A percentile compares a stretch with the other conserved stretches of the same genome.
Evolutionary conservation across 2,113 vertebrate genomes (phyloP).

Genomic region (Lethenteron camtschaticum): DNA sequence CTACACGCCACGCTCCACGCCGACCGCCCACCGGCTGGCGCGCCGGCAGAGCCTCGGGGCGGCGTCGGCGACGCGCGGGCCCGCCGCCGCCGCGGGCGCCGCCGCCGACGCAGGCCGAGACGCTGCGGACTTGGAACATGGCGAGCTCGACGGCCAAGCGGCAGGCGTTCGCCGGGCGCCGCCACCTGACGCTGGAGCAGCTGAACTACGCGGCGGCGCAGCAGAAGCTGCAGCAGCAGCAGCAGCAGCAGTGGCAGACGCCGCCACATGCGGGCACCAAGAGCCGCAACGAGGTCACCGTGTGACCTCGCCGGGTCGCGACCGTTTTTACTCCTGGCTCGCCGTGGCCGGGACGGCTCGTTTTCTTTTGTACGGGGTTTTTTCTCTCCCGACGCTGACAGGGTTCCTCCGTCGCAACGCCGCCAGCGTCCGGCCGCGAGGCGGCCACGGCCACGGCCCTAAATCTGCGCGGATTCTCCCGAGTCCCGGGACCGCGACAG

Average conservation of each 20-base stretch:
- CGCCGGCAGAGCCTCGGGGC: too few relatives aligned
- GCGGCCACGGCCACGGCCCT: too few relatives aligned
- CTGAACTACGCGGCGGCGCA: slow-evolving; percentile 78
- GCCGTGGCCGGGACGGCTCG: slow-evolving; percentile 1
- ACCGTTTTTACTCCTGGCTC: slow-evolving; percentile 2
- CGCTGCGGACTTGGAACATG: slow-evolving; percentile 45
- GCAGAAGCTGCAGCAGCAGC: slow-evolving; percentile 66
- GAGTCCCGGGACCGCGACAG: too few relatives aligned
- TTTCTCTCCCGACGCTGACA: neutral
- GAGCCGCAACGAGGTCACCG: slow-evolving; percentile 75
- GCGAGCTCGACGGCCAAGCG: slow-evolving; percentile 47
- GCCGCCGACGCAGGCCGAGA: slow-evolving; percentile 98
- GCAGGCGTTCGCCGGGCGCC: slow-evolving; percentile 82
- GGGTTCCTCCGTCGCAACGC: neutral
- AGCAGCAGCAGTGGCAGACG: slow-evolving; percentile 70
- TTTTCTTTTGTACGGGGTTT: slow-evolving; percentile 3
- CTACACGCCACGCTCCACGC: too few relatives aligned
- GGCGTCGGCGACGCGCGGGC: slow-evolving; percentile 25
- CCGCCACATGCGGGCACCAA: slow-evolving; percentile 95
- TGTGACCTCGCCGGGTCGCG: slow-evolving; percentile 26
- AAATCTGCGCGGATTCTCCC: too few relatives aligned
- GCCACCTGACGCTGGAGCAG: slow-evolving; percentile 90
- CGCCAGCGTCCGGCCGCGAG: too few relatives aligned
- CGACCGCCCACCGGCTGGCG: too few relatives aligned
- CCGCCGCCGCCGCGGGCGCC: slow-evolving; percentile 74